Evolutionary conservation across 2,888 invertebrate species (phyloP), one percentile per base, ranked within the genome.

Genomic region (Polydrusus tereticollis): DNA sequence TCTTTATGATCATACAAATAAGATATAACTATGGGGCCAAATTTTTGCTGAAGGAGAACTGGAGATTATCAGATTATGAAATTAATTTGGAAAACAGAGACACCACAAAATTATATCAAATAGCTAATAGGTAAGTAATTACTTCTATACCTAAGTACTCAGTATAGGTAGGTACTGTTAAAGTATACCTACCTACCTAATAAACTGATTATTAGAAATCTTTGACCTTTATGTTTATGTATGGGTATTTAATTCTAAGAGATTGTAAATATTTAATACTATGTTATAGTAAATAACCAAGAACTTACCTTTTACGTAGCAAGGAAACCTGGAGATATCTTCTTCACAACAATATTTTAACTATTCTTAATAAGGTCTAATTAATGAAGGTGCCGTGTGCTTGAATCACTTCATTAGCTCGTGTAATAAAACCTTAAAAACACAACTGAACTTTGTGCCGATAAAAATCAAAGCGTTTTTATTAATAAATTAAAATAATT

Each of bases 311-410:
- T 52, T 52, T 38, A 38, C 23, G 57, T 68, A 23, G 45, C 33
- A 62, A 50, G 38, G 0, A 68, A 60, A 59, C 58, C 59, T 68
- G 60, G 41, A 60, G n/a, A 6, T 12, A 7, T 33, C 29, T 20
- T 47, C 64, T 1, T 21, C 23, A 64, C 29, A 41, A n/a, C 38
- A 23, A 63, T 20, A 26, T 18, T 67, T 72, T 72, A 68, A 73
- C 64, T 58, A 69, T 47, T 21, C 65, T 73, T 73, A 73, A 73
- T 69, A 73, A 73, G 65, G 59, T 59, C 60, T 73, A 73, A 73
- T 73, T 73, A 73, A 73, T 47, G 69, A 69, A 73, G 73, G 73
- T 73, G 73, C 69, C 45, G 69, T 52, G 21, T 63, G 80, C 69
- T 43, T 74, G 72, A 72, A 73, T 74, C 69, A 71, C 66, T 74